Conservation (phyloP, 1,140 invertebrate genomes). For the Rhagoletis pomonella region DNA sequence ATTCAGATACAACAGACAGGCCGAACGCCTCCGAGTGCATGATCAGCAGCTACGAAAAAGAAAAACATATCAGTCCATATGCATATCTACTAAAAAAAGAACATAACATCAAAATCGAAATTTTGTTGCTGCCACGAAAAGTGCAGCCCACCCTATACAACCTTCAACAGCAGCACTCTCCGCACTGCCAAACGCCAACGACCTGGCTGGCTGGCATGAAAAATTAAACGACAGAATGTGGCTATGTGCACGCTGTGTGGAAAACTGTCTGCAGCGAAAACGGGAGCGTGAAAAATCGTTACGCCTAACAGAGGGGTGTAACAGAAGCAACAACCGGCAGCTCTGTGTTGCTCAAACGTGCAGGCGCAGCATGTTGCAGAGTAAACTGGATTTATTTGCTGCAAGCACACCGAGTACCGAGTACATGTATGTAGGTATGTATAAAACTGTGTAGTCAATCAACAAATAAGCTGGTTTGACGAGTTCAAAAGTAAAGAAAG, state of each 20-base stretch:
- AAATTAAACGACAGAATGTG: background rate
- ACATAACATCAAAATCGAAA: background rate
- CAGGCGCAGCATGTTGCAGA: constrained; percentile 21
- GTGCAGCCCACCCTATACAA: constrained; percentile 27
- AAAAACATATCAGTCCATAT: background rate
- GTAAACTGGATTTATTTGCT: constrained; percentile 1
- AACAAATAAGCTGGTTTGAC: constrained; percentile 13
- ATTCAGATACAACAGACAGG: background rate
- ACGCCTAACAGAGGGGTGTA: constrained; percentile 18
- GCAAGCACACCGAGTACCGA: background rate
- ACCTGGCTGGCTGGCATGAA: background rate
- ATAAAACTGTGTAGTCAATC: background rate
- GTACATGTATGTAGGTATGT: too few species aligned
- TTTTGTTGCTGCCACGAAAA: background rate
- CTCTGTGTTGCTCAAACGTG: background rate
- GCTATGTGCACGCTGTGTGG: background rate
- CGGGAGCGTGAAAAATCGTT: constrained; percentile 30
- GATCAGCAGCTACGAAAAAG: background rate
- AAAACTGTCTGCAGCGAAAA: background rate
- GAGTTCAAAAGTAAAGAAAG: constrained; percentile 5
- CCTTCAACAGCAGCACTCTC: constrained; percentile 37
- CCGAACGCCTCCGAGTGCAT: background rate
- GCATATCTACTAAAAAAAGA: background rate
- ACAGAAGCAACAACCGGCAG: background rate
- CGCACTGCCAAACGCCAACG: constrained; percentile 7